Evolutionary conservation across 23 tunicate genomes (phyloP).

Genomic region (Oikopleura dioica): DNA sequence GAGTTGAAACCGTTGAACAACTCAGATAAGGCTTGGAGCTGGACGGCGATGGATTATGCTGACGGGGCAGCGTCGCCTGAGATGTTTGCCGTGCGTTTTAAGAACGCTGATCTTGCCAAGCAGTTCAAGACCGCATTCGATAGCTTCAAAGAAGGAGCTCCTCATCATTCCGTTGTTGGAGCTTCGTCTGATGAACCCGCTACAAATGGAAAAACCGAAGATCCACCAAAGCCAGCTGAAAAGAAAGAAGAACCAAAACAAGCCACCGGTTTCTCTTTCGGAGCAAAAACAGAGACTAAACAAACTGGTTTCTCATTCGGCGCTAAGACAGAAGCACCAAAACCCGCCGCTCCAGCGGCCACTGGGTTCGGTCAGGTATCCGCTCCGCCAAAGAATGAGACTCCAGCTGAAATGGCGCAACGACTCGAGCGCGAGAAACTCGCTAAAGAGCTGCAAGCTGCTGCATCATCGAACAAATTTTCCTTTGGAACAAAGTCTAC

Average conservation of each 20-base stretch:
- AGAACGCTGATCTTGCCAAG: background rate
- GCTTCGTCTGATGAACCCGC: background rate
- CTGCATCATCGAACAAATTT: too few species aligned
- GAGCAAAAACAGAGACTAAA: background rate
- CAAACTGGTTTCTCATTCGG: background rate
- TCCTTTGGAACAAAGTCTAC: too few species aligned
- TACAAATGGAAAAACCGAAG: background rate
- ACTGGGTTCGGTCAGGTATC: too few species aligned
- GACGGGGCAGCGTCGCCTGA: constrained; percentile 40
- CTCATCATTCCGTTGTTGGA: background rate
- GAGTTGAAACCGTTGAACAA: constrained; percentile 19
- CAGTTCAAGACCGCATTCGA: background rate
- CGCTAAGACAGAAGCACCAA: background rate
- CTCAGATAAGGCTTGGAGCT: constrained; percentile 40
- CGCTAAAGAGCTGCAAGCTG: too few species aligned
- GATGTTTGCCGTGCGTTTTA: constrained; percentile 40
- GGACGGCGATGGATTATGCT: constrained; percentile 66
- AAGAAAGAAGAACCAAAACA: background rate
- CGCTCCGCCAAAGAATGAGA: background rate
- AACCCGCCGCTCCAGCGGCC: too few species aligned
- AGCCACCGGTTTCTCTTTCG: background rate
- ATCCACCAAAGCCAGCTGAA: background rate
- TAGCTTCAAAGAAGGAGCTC: background rate
- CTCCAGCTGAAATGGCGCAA: background rate
- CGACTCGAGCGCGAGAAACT: too few species aligned